Conservation (phyloP, 2,113 vertebrate species). For the Tichodroma muraria region DNA sequence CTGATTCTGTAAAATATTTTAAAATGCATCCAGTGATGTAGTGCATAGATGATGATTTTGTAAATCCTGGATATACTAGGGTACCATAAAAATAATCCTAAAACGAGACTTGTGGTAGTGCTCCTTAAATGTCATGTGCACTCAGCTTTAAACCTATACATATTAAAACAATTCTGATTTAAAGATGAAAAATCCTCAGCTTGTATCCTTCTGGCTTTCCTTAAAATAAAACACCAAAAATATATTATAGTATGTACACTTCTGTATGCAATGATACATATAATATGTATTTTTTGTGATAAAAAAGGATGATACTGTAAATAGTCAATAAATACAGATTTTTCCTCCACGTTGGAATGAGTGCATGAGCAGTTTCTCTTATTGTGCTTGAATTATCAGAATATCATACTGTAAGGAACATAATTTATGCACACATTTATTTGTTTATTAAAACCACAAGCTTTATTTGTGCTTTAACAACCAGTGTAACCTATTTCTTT, state of each 20-base stretch:
- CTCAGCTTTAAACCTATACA: neutral
- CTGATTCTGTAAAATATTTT: neutral
- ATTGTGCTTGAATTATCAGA: neutral
- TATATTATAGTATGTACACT: neutral
- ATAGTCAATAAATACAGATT: neutral
- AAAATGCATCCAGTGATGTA: neutral
- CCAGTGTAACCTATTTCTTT: neutral
- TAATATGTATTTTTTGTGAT: neutral
- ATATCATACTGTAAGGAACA: neutral
- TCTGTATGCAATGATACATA: neutral
- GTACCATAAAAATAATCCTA: neutral
- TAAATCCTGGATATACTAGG: neutral
- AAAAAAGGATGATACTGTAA: neutral
- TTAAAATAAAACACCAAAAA: conserved; percentile 26
- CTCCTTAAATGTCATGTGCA: neutral
- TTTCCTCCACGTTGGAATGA: neutral
- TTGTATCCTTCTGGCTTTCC: conserved; percentile 1
- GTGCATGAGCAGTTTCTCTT: neutral
- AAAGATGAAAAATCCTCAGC: conserved; percentile 1
- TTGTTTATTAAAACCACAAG: neutral
- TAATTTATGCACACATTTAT: neutral
- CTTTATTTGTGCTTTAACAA: neutral
- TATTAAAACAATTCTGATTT: neutral
- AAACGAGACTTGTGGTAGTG: neutral
- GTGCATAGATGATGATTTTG: neutral